Evolutionary conservation across 2,888 invertebrate species (phyloP).

Genomic region (Oxytorus armatus): DNA sequence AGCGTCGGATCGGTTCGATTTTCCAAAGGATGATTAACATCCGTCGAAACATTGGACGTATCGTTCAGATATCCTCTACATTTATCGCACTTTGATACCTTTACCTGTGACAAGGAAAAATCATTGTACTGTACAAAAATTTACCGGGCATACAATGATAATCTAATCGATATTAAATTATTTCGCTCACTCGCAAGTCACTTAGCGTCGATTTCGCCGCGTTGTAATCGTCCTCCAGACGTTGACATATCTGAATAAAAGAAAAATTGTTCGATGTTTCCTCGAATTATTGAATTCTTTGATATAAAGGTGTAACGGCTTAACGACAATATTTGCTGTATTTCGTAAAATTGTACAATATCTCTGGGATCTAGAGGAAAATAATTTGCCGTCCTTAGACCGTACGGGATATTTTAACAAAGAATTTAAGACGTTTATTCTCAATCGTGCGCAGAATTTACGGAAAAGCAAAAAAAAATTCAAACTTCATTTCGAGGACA

Average conservation of each 20-base stretch:
- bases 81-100: constrained; percentile 86
- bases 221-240: constrained; percentile 93
- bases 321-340: too few relatives aligned
- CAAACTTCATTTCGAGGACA: too few relatives aligned
- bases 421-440: too few relatives aligned
- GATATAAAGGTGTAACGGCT: too few relatives aligned
- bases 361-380: too few relatives aligned
- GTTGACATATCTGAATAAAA: constrained; percentile 89
- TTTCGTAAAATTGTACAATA: too few relatives aligned
- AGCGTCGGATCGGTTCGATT: constrained; percentile 81
- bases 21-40: constrained; percentile 78
- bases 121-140: not conserved
- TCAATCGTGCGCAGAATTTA: too few relatives aligned
- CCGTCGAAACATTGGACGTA: constrained; percentile 74
- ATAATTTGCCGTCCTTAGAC: too few relatives aligned
- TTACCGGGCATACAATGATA: not conserved
- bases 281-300: not conserved
- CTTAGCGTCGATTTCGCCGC: constrained; percentile 87
- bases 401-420: too few relatives aligned
- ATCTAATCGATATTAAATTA: not conserved
- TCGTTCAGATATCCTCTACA: constrained; percentile 82
- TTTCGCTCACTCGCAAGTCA: constrained; percentile 87
- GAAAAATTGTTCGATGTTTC: constrained; percentile 47
- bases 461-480: too few relatives aligned
- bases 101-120: constrained; percentile 82